Base-by-base conservation (phyloP, 2,888 invertebrate genomes). In the Heliconius charithonia region DNA sequence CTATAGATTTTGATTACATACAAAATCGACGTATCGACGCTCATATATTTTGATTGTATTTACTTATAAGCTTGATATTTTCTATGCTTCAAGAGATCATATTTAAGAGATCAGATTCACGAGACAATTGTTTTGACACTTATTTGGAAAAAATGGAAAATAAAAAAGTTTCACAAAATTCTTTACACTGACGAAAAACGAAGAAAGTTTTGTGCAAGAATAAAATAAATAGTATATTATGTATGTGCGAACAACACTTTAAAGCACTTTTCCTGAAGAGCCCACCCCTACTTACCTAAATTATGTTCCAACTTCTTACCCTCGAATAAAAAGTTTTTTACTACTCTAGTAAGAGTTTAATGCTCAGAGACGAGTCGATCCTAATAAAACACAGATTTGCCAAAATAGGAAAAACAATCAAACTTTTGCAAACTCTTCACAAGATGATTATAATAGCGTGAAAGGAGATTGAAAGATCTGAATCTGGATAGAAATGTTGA, bases 271-370 rank as follows among this genome's bases (percentile, higher is more conserved):
- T 81, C 79, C 79, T 80, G 69, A 81, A 80, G 83, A 87, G 88
- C 86, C 86, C 90, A 86, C 79, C 82, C 78, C 83, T 87, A 86
- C 86, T 88, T 85, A 80, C 82, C 83, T 85, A 82, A 90, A 91
- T 92, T 90, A 91, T 90, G 90, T 91, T 89, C 81, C 88, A 89
- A 90, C 85, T 89, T 89, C 79, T 83, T 84, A 83, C 83, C 84
- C 81, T 85, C 85, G 84, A 84, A 87, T 87, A 86, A 88, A 83
- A 91, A 91, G 87, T 93, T 91, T 90, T 91, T 92, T 90, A 91
- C 89, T 90, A 89, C 90, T 89, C 86, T 84, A 85, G 89, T 90
- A 91, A 90, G 89, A 91, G 87, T 89, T 91, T 89, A 89, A 85
- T 86, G 87, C 88, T 87, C 86, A 85, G 86, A 81, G 78, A 81